Evolutionary conservation across 2,797 vertebrate genomes (phyloP).

Genomic region (Sebastes flavidus): DNA sequence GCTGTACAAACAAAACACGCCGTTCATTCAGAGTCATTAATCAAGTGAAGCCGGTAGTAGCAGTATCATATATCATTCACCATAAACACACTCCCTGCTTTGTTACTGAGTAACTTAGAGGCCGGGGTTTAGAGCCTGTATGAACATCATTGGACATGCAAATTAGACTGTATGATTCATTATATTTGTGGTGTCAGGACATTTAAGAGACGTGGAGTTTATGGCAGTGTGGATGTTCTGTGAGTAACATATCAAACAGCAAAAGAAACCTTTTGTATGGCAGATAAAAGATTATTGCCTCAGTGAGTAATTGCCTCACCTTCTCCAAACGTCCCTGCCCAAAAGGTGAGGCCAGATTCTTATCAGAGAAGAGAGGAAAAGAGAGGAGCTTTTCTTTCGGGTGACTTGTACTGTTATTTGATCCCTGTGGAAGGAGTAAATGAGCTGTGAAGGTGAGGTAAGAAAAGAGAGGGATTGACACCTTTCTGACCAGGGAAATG

Average conservation of each 20-base stretch:
- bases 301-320: conserved; percentile 52
- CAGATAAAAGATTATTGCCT: conserved; percentile 25
- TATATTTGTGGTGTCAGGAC: background rate
- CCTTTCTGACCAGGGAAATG: conserved; percentile 56
- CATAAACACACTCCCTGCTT: conserved; percentile 33
- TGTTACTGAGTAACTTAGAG: conserved; percentile 10
- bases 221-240: background rate
- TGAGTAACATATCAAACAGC: conserved; percentile 22
- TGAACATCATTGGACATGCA: background rate
- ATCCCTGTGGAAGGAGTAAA: conserved; percentile 58
- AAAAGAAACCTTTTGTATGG: background rate
- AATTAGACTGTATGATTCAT: background rate
- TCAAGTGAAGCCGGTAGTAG: conserved; percentile 28
- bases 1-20: conserved; percentile 58
- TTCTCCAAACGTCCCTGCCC: conserved; percentile 36
- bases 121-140: background rate
- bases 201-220: background rate
- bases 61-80: conserved; percentile 31
- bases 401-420: conserved; percentile 48
- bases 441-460: conserved; percentile 73
- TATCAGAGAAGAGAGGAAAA: conserved; percentile 47
- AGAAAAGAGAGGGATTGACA: conserved; percentile 62
- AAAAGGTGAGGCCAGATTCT: conserved; percentile 48
- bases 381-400: conserved; percentile 20
- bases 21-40: conserved; percentile 47